These are phyloP conservation scores for Onthophagus sagittarius DNA, from an alignment of 2,888 invertebrate species.

Conservation along the genomic window DNA sequence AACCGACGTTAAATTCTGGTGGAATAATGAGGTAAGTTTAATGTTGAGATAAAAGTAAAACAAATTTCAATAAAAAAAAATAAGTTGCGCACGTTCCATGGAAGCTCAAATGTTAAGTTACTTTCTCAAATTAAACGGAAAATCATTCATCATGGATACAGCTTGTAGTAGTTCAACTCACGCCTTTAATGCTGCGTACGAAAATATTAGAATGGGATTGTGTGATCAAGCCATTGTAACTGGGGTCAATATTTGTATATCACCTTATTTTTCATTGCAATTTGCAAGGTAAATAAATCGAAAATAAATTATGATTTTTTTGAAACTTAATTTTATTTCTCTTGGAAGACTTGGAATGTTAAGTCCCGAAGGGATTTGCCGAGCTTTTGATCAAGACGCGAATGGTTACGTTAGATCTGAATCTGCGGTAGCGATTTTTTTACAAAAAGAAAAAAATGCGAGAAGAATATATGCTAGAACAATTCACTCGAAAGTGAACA, in stretches of 20 bases:
- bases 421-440: slow-evolving; percentile 63
- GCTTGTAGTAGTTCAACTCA: slow-evolving; percentile 93
- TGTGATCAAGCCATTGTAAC: slow-evolving; percentile 90
- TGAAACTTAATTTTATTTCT: not conserved
- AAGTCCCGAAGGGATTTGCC: slow-evolving; percentile 81
- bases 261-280: slow-evolving; percentile 85
- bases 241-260: slow-evolving; percentile 81
- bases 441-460: slow-evolving; percentile 62
- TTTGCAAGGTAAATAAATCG: slow-evolving; percentile 56
- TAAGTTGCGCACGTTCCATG: slow-evolving; percentile 67
- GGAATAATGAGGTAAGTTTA: slow-evolving; percentile 53
- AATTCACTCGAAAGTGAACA: slow-evolving; percentile 33
- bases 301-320: not conserved
- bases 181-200: slow-evolving; percentile 79
- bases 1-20: slow-evolving; percentile 30
- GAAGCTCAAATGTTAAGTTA: slow-evolving; percentile 88
- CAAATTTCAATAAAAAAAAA: not conserved
- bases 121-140: slow-evolving; percentile 82
- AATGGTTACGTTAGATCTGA: slow-evolving; percentile 84
- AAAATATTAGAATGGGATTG: slow-evolving; percentile 70
- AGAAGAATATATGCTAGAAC: slow-evolving; percentile 52
- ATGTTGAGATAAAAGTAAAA: too few relatives aligned
- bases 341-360: slow-evolving; percentile 69
- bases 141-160: slow-evolving; percentile 84
- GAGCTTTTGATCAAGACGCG: slow-evolving; percentile 82